Conservation (phyloP, 2,797 vertebrate genomes). For the Glyptemys insculpta region DNA sequence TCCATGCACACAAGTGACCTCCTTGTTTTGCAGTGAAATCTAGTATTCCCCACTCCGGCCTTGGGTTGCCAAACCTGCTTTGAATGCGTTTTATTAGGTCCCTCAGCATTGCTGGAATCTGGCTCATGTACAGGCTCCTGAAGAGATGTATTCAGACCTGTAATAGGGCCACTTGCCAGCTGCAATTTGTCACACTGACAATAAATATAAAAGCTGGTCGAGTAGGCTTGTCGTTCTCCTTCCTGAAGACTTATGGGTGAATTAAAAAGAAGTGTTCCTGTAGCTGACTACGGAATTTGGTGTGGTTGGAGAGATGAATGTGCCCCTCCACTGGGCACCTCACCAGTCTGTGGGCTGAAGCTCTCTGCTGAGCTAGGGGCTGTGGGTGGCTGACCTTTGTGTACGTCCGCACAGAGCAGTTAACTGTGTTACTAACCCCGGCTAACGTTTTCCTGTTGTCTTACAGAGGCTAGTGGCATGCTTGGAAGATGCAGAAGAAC, state of each 20-base stretch:
- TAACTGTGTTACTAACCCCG: neutral
- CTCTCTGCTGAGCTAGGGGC: neutral
- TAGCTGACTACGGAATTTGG: neutral
- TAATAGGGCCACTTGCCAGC: neutral
- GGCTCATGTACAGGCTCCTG: neutral
- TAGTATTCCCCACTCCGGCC: neutral
- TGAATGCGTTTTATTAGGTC: neutral
- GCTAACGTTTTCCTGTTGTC: neutral
- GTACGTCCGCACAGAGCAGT: accelerated
- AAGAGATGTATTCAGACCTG: neutral
- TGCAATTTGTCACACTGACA: neutral
- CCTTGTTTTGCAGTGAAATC: neutral
- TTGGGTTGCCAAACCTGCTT: neutral
- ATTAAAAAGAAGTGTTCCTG: neutral
- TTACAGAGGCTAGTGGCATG: slow-evolving; percentile 75
- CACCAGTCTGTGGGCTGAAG: neutral
- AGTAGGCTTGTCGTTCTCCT: neutral
- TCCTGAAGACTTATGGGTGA: accelerated
- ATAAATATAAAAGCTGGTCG: neutral
- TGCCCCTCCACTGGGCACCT: neutral
- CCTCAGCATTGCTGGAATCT: accelerated
- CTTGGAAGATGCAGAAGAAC: slow-evolving; percentile 69
- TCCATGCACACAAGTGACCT: neutral
- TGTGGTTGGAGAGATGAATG: neutral
- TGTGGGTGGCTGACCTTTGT: neutral